These are phyloP conservation scores for Gallinago solitaria DNA, from an alignment of 2,797 vertebrate species.

Conservation along the genomic window DNA sequence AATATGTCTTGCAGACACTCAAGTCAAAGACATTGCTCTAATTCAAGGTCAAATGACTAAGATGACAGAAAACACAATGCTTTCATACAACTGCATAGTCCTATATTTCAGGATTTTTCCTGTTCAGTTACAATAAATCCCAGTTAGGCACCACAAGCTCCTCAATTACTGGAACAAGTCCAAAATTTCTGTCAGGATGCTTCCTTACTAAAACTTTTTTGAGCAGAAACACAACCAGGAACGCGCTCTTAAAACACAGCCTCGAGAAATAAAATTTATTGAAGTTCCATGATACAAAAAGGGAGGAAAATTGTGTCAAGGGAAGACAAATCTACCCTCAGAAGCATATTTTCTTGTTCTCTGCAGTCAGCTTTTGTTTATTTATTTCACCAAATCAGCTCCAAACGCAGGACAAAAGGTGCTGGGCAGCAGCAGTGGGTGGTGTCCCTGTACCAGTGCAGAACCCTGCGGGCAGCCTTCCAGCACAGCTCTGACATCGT, in stretches of 20 bases:
- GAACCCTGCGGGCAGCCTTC: background rate
- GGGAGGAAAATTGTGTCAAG: background rate
- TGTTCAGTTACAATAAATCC: slow-evolving; percentile 33
- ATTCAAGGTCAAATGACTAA: slow-evolving; percentile 16
- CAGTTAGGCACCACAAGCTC: background rate
- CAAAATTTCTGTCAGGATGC: background rate
- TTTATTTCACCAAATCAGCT: background rate
- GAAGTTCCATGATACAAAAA: background rate
- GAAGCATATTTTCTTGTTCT: background rate
- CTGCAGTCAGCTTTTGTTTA: background rate
- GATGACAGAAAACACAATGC: background rate
- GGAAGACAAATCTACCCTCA: background rate
- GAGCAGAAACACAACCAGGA: background rate
- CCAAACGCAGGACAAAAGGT: background rate
- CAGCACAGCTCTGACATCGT: accelerated
- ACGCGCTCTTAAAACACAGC: background rate
- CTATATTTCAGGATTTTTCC: slow-evolving; percentile 14
- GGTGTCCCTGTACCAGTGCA: background rate
- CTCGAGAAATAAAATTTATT: slow-evolving; percentile 10
- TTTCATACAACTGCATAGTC: background rate
- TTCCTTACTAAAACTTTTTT: background rate
- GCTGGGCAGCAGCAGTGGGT: background rate
- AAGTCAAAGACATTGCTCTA: background rate
- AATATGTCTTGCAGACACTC: background rate
- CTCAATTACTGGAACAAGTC: background rate